phyloP scores from a whole-genome alignment of 1,140 invertebrate genomes.

The Cheumatopsyche charites region DNA sequence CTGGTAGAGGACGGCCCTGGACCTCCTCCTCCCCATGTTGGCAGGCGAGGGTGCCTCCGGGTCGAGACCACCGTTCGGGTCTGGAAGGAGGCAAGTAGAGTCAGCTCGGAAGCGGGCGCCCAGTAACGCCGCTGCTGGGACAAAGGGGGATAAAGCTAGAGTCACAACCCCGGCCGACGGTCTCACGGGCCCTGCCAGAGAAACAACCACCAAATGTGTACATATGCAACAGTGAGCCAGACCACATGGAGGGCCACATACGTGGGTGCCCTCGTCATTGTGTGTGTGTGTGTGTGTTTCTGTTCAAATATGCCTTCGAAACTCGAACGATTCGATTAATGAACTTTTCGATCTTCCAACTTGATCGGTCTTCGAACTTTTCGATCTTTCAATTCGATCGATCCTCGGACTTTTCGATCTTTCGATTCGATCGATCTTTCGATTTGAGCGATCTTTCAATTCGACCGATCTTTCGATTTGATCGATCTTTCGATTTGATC shows the following conservation, averaged over 20 bases:
- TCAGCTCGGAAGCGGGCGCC: slow-evolving; percentile 70
- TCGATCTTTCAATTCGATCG: too few species aligned
- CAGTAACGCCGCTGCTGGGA: slow-evolving; percentile 72
- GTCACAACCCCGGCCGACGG: slow-evolving; percentile 63
- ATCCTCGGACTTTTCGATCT: too few species aligned
- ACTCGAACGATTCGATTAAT: too few species aligned
- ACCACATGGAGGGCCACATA: slow-evolving; percentile 31
- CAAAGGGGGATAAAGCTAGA: slow-evolving; percentile 67
- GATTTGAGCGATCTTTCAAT: too few species aligned
- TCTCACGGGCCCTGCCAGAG: slow-evolving; percentile 61
- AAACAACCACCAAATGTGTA: slow-evolving; percentile 44
- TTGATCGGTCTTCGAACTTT: too few species aligned
- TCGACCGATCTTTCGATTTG: too few species aligned
- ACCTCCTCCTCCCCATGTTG: slow-evolving; percentile 86
- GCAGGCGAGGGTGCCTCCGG: slow-evolving; percentile 85
- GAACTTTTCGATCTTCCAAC: too few species aligned
- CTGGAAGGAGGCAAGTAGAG: slow-evolving; percentile 73
- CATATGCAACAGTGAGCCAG: slow-evolving; percentile 42
- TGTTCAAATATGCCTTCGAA: neutral
- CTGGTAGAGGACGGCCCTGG: slow-evolving; percentile 94
- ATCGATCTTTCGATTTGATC: too few species aligned
- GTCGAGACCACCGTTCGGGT: slow-evolving; percentile 78
- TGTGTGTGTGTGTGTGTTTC: neutral
- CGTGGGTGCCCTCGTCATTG: neutral
- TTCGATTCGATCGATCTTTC: too few species aligned